These are phyloP conservation scores for Charaxes varanes DNA, from an alignment of 1,140 invertebrate genomes.

Conservation along the genomic window DNA sequence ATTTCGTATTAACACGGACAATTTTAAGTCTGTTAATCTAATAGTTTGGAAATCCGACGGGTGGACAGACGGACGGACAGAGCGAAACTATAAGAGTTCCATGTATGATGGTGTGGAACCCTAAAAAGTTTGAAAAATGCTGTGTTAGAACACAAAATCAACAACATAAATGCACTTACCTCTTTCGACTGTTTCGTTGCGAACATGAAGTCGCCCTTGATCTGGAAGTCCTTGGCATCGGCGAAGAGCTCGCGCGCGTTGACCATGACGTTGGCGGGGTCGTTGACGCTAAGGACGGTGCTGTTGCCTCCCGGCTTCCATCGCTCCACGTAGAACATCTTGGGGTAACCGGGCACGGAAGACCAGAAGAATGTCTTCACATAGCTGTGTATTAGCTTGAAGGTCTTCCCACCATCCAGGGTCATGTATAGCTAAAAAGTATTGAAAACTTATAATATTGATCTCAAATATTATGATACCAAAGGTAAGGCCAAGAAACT, in stretches of 20 bases:
- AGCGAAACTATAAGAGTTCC: no score
- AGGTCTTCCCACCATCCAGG: slow-evolving; percentile 82
- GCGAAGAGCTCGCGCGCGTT: slow-evolving; percentile 75
- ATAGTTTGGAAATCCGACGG: no score
- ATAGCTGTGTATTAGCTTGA: slow-evolving; percentile 79
- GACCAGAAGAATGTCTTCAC: slow-evolving; percentile 88
- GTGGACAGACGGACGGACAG: no score
- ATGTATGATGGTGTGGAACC: no score
- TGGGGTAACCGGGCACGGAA: slow-evolving; percentile 63
- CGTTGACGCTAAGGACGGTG: slow-evolving; percentile 76
- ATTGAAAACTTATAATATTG: no score
- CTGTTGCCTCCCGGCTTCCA: slow-evolving; percentile 78
- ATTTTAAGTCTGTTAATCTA: no score
- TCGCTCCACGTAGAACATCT: slow-evolving; percentile 81
- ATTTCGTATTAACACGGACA: no score
- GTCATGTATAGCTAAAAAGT: slow-evolving; percentile 84
- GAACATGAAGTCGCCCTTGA: slow-evolving; percentile 90
- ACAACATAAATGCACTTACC: slow-evolving; percentile 40
- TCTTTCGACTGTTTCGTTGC: slow-evolving; percentile 78
- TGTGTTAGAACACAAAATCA: no score
- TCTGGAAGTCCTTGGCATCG: slow-evolving; percentile 86
- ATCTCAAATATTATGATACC: no score
- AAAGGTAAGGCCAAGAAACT: no score
- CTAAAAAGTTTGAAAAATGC: no score
- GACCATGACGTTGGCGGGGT: slow-evolving; percentile 40